phyloP scores from a whole-genome alignment of 2,113 vertebrate genomes.

The Brachyhypopomus gauderio region DNA sequence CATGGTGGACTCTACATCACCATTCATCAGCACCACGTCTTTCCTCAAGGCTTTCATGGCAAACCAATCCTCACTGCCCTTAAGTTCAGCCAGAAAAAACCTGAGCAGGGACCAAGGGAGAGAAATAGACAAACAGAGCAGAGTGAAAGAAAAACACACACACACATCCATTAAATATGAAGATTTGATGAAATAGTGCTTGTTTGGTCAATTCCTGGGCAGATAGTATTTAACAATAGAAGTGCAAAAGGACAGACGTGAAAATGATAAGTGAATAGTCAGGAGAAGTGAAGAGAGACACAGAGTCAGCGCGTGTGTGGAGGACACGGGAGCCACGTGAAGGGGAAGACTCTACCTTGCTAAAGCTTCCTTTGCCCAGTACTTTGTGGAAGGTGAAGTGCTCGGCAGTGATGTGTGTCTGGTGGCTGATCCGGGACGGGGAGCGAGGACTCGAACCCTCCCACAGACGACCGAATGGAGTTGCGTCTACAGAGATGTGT shows the following conservation, averaged over 20 bases:
- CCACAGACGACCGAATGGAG: slow-evolving; percentile 74
- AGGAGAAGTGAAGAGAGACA: no score
- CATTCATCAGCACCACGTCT: slow-evolving; percentile 94
- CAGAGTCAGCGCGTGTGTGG: neutral
- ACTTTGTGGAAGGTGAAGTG: slow-evolving; percentile 92
- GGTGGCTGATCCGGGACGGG: slow-evolving; percentile 42
- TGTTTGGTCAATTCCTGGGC: no score
- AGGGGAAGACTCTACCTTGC: slow-evolving; percentile 80
- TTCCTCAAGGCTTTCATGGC: slow-evolving; percentile 96
- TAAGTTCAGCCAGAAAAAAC: slow-evolving; percentile 92
- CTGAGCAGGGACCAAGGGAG: slow-evolving; percentile 63
- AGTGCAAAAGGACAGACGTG: no score
- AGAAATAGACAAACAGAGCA: neutral
- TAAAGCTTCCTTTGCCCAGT: slow-evolving; percentile 97
- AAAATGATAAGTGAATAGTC: no score
- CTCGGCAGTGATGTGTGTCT: slow-evolving; percentile 74
- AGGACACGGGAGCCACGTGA: neutral
- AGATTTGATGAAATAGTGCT: no score
- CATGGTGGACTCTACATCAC: slow-evolving; percentile 98
- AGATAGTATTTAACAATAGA: no score
- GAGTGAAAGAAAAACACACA: neutral
- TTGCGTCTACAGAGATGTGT: slow-evolving; percentile 60
- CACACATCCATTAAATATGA: neutral
- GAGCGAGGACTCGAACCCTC: slow-evolving; percentile 63
- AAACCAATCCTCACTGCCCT: slow-evolving; percentile 86